Evolutionary conservation across 2,113 vertebrate genomes (phyloP).

Genomic region (Athene cunicularia): DNA sequence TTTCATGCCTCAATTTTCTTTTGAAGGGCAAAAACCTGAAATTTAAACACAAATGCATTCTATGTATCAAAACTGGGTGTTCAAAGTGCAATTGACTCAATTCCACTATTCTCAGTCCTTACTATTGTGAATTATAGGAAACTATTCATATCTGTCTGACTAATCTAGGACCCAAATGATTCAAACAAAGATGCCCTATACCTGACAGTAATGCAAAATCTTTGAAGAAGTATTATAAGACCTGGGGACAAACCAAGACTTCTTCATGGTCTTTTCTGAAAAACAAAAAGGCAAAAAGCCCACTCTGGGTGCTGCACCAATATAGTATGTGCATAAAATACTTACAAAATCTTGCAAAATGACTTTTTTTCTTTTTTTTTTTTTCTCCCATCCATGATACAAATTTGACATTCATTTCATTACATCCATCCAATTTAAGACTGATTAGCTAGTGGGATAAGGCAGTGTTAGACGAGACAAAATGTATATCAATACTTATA

Average conservation of each 20-base stretch:
- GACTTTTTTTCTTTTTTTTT: not conserved
- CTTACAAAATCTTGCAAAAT: not conserved
- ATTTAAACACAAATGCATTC: not conserved
- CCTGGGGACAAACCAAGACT: not conserved
- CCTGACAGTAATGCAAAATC: not conserved
- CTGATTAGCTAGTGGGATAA: not conserved
- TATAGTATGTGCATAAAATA: not conserved
- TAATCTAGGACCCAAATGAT: not conserved
- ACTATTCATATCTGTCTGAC: not conserved
- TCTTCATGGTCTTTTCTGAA: not conserved
- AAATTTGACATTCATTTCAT: not conserved
- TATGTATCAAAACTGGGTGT: not conserved
- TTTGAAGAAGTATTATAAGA: not conserved
- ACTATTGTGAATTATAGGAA: not conserved
- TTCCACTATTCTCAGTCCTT: not conserved
- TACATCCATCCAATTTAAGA: not conserved
- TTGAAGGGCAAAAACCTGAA: not conserved
- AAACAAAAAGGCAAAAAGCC: accelerated
- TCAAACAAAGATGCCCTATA: not conserved
- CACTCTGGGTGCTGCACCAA: not conserved
- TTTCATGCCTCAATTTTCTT: not conserved
- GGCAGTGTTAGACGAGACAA: not conserved
- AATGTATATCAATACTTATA: not conserved
- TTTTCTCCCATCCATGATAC: not conserved
- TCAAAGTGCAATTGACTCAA: not conserved